Evolutionary conservation across 2,888 invertebrate species (phyloP), one percentile per base, ranked within the genome.

Genomic region (Sisyra nigra): DNA sequence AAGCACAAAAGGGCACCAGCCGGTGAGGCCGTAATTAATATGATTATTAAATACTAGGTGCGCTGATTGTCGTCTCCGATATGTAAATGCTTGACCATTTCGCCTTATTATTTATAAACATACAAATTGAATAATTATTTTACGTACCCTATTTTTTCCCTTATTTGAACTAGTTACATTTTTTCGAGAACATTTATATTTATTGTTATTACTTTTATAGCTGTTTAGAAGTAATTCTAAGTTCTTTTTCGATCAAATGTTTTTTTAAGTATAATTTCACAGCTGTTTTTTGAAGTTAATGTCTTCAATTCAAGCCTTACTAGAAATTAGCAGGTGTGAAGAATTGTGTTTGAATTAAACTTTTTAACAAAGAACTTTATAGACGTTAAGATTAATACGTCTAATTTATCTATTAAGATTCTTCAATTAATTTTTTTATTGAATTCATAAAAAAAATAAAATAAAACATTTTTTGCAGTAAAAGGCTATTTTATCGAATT

Each of bases 51-150:
- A 41, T 32, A 31, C 38, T 38, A 38, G 38, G 41, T 41, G 41
- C 41, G 41, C 31, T 31, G 41, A 41, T 41, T 41, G 31, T 41
- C 30, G 31, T 14, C 15, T 24, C 18, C 14, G 41, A 41, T 41
- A 41, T 41, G 41, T 11, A 40, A 31, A 31, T 40, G 11, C 18
- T 31, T 29, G 15, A 32, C 32, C 31, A 6, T 32, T 14, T 41
- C 18, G 41, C 31, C n/a, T 15, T 30, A 15, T 31, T 32, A 45
- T 48, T 48, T 48, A 45, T 44, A 46, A 48, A 48, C 49, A 46
- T 47, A 50, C 50, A 50, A 50, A 50, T 50, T 50, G 50, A 50
- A 50, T 49, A 50, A 50, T 50, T 50, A 49, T 49, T 50, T 50
- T 44, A 47, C 47, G 3, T 24, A 24, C 24, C 24, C 24, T 24